These are phyloP conservation scores for Oncorhynchus clarkii DNA, from an alignment of 2,113 vertebrate genomes.

Conservation along the genomic window DNA sequence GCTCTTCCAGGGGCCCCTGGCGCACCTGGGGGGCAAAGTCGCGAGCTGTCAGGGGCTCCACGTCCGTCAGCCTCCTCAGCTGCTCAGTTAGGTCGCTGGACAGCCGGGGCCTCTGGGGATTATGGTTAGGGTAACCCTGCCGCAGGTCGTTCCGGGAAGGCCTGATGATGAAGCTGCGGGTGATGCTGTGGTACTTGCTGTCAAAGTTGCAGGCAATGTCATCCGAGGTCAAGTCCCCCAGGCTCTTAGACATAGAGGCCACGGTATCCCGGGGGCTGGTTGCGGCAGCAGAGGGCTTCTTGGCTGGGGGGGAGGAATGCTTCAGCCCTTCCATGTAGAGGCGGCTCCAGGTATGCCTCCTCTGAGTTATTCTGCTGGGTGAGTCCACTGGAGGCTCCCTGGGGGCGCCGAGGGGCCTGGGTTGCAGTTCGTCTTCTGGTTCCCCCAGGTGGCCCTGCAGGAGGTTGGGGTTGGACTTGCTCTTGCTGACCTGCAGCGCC, in stretches of 20 bases:
- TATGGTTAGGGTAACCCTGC: conserved; percentile 9
- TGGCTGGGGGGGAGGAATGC: conserved; percentile 51
- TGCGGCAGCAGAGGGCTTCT: conserved; percentile 49
- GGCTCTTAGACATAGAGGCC: conserved; percentile 86
- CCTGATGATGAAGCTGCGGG: conserved; percentile 78
- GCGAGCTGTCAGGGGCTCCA: conserved; percentile 75
- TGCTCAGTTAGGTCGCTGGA: conserved; percentile 80
- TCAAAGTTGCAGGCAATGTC: conserved; percentile 84
- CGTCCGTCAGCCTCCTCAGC: conserved; percentile 82
- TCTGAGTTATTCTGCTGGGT: conserved; percentile 54
- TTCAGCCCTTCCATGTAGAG: conserved; percentile 84
- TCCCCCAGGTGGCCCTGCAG: conserved; percentile 41
- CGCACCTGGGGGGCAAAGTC: conserved; percentile 75
- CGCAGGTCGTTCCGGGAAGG: conserved; percentile 70
- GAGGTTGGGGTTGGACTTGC: conserved; percentile 93
- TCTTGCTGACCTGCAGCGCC: conserved; percentile 75
- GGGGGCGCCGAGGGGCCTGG: conserved; percentile 63
- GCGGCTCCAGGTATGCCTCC: conserved; percentile 81
- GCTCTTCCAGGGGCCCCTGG: conserved; percentile 39
- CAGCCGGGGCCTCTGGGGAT: conserved; percentile 7
- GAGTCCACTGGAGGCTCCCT: conserved; percentile 44
- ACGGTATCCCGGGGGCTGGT: conserved; percentile 26
- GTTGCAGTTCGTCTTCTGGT: conserved; percentile 58
- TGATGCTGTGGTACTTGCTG: conserved; percentile 87
- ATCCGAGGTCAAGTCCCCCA: conserved; percentile 90